Base-by-base conservation (phyloP, 2,888 invertebrate genomes). In the Tetramorium bicarinatum region DNA sequence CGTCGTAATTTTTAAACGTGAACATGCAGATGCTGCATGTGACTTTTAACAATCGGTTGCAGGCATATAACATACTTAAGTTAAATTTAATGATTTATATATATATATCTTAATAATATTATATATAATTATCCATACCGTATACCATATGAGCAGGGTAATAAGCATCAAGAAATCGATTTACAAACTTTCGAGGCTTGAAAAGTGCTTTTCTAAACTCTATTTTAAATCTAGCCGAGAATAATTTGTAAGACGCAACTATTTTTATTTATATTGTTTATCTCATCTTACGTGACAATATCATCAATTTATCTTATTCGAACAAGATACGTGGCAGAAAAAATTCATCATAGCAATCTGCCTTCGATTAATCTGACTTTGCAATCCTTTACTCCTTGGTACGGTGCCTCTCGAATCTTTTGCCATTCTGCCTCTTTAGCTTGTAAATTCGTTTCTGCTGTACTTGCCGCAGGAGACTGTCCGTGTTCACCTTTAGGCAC, bases 41-140 rank as follows among this genome's bases (percentile, higher is more conserved):
- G 38, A 66, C 25, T 74, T 34, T 54, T 34, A 47, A 76, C 82
- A 75, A 49, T 82, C 67, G 66, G 76, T 82, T 82, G 82, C 74
- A 75, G 56, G 66, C 75, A 64, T 75, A 64, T 44, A 34, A 25
- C 54, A 47, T 34, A 82, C 47, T 82, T 82, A 64, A 44, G 49
- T n/a, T 81, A 74, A 29, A n/a, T 54, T 44, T 44, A 52, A 21
- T 18, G 52, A 52, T 56, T 54, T 47, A 74, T 49, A 81, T 25
- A 62, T 4, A 18, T 64, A 59, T 54, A 41, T 52, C 15, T 25
- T 62, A 76, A 62, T 76, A 76, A 75, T 59, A 56, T 44, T 54
- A 72, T 52, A 62, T 71, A 72, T 52, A 62, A 62, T 76, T 49
- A 64, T 64, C 75, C 75, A 76, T 76, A 76, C 75, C 75, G 47